Base-by-base conservation (phyloP, 2,888 invertebrate species). In the Sarcophaga subvicina region DNA sequence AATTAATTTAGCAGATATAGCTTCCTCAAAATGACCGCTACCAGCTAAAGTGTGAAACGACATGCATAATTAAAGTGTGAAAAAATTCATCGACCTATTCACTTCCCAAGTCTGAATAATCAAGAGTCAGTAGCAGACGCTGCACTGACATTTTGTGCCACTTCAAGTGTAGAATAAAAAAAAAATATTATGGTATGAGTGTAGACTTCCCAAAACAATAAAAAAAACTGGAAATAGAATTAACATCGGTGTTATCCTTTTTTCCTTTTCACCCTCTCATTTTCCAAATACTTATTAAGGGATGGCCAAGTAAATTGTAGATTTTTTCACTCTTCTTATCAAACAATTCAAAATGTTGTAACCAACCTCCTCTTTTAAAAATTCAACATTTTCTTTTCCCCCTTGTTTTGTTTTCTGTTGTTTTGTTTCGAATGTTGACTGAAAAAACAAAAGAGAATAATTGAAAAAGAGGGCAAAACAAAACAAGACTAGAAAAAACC, bases 261-360 rank as follows among this genome's bases (percentile, higher is more conserved):
- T 3, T 67, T 22, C 60, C 12, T 59, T 5, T 67, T 77, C 64
- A 2, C 17, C n/a, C n/a, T 69, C 22, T 11, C 12, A 4, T 69
- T 69, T 62, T 37, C 6, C 37, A 37, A 37, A 37, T 37, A 37
- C 37, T 37, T 49, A 70, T 70, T 54, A 54, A n/a, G 17, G 10
- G 37, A 69, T n/a, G 22, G 22, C 14, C 6, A 8, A 10, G 4
- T 47, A 11, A 70, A 11, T n/a, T 45, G 25, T 6, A 17, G 17
- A 8, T 49, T 54, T 14, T 70, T 45, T 45, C 14, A 59, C 59
- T 59, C 17, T 17, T 59, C 17, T 17, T 59, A 70, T 71, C 54
- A 71, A 71, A 71, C 27, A 71, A 25, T 54, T 71, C 11, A 54
- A 71, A 72, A 37, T 8, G 12, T 72, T 54, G 27, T 22, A 22